A percentile compares a stretch with the other conserved stretches of the same genome.
Evolutionary conservation across 1,140 invertebrate genomes (phyloP).

Genomic region (Pseudomyrmex dendroicus): DNA sequence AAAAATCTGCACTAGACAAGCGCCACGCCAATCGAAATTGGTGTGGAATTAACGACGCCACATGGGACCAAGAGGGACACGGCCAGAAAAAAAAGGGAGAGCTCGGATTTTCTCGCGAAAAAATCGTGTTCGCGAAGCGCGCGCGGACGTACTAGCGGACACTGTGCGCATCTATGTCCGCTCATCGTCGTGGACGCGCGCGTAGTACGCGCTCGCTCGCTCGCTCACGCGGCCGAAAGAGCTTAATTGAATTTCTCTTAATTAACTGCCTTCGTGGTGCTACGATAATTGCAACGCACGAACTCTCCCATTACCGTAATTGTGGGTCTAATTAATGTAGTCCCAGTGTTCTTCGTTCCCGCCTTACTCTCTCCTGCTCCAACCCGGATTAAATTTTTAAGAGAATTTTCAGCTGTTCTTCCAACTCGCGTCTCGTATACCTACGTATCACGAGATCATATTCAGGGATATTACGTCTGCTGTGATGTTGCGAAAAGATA

Average conservation of each 20-base stretch:
- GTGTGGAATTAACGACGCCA: conserved; percentile 24
- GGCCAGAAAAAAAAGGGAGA: conserved; percentile 11
- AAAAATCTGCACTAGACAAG: conserved; percentile 41
- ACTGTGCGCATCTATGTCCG: neutral
- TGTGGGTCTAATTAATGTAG: conserved; percentile 74
- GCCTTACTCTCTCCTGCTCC: neutral
- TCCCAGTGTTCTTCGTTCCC: conserved; percentile 55
- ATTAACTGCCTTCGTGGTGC: conserved; percentile 73
- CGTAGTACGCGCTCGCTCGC: neutral
- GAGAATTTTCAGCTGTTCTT: conserved; percentile 30
- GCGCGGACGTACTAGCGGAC: neutral
- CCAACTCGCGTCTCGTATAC: neutral
- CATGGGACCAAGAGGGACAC: neutral
- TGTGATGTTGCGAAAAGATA: conserved; percentile 1
- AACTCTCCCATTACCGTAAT: conserved; percentile 76
- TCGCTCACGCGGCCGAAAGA: conserved; percentile 61
- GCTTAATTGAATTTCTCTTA: conserved; percentile 77
- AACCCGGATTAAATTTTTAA: conserved; percentile 67
- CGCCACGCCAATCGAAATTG: conserved; percentile 44
- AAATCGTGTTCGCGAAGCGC: conserved; percentile 31
- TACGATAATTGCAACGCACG: conserved; percentile 74
- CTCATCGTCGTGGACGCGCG: neutral
- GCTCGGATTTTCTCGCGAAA: conserved; percentile 40
- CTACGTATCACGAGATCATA: conserved; percentile 22
- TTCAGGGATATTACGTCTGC: conserved; percentile 11